These are phyloP conservation scores for Celastrina argiolus DNA, from an alignment of 2,888 invertebrate genomes.

Conservation along the genomic window DNA sequence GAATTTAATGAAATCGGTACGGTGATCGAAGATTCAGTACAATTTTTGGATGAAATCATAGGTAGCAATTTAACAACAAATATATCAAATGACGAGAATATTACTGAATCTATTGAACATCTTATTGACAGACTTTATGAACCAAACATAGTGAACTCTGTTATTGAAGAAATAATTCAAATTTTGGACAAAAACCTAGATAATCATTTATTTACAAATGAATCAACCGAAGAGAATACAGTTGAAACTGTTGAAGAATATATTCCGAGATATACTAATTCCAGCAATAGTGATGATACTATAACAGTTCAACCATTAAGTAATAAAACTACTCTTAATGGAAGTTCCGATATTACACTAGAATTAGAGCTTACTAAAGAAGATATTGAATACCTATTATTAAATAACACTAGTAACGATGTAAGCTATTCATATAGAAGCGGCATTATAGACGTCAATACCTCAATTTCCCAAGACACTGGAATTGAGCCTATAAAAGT, in stretches of 20 bases:
- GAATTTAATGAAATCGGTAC: background rate
- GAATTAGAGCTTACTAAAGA: constrained; percentile 2
- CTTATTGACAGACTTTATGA: background rate
- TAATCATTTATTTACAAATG: background rate
- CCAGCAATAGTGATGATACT: background rate
- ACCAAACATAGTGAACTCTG: background rate
- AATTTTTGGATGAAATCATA: background rate
- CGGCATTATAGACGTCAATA: background rate
- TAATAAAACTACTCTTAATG: background rate
- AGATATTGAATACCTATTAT: background rate
- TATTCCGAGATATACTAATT: background rate
- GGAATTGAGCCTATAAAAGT: background rate
- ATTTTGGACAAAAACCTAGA: background rate
- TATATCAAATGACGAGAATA: background rate
- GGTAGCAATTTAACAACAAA: background rate
- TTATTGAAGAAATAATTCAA: background rate
- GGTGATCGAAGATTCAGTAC: background rate
- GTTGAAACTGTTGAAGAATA: background rate
- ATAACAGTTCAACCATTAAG: background rate
- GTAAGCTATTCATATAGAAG: background rate
- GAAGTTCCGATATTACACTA: background rate
- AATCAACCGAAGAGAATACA: background rate
- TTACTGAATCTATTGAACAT: background rate
- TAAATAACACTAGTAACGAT: background rate
- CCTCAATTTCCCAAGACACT: background rate